phyloP scores from a whole-genome alignment of 1,140 invertebrate species.

The Elysia chlorotica region DNA sequence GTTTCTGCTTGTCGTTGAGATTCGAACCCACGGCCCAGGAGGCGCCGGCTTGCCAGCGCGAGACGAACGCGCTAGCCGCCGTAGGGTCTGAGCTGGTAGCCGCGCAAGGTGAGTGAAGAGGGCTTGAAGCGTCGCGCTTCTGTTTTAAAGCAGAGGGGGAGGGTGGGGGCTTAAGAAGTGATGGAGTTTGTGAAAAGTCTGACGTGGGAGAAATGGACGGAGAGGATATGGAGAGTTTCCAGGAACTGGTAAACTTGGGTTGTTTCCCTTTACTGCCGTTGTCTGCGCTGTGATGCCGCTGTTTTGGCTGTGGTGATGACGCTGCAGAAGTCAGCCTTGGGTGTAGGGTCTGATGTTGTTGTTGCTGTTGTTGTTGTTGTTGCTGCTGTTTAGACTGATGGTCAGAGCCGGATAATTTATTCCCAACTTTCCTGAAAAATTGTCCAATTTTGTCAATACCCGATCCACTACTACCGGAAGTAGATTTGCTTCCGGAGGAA shows the following conservation, averaged over 20 bases:
- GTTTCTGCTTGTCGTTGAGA: no score
- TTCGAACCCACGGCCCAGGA: no score
- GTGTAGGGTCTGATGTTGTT: no score
- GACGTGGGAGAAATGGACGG: background rate
- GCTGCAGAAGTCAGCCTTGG: no score
- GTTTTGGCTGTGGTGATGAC: background rate
- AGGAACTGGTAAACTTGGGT: no score
- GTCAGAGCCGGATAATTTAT: slow-evolving; percentile 8
- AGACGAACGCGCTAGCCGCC: background rate
- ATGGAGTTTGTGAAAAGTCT: no score
- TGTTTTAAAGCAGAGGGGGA: background rate
- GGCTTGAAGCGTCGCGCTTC: background rate
- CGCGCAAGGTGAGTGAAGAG: background rate
- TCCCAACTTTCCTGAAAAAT: slow-evolving; percentile 6
- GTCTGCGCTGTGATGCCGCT: background rate
- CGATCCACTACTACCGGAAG: no score
- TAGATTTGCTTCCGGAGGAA: no score
- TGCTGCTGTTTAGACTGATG: background rate
- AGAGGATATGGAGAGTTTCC: slow-evolving; percentile 5
- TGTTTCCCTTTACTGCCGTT: background rate
- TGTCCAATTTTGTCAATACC: slow-evolving; percentile 6
- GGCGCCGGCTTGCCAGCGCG: no score
- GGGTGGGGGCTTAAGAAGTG: background rate
- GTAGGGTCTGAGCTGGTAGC: slow-evolving; percentile 17
- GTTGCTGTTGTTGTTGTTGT: background rate